These are phyloP conservation scores for Actias luna DNA, from an alignment of 2,888 invertebrate genomes.

Conservation along the genomic window DNA sequence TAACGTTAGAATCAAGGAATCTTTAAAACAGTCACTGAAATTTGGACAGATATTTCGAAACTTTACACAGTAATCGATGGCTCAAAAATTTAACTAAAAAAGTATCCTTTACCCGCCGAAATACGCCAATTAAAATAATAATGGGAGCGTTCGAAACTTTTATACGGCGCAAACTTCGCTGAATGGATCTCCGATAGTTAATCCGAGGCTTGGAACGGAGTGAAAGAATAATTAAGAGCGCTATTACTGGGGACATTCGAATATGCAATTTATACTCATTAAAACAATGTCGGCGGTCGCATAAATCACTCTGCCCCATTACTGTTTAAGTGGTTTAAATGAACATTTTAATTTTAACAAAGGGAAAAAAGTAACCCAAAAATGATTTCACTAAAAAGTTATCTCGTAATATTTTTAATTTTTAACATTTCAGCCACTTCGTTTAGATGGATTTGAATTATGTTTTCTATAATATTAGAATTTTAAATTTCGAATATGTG, in stretches of 20 bases:
- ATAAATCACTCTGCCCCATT: conserved; percentile 75
- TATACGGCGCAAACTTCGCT: background rate
- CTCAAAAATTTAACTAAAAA: background rate
- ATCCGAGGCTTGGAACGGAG: conserved; percentile 44
- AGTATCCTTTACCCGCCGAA: background rate
- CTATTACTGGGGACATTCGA: conserved; percentile 60
- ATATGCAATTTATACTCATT: conserved; percentile 77
- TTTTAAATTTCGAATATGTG: no score
- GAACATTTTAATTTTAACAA: conserved; percentile 57
- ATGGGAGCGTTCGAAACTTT: conserved; percentile 4
- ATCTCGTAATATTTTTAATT: background rate
- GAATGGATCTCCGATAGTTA: conserved; percentile 31
- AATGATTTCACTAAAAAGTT: background rate
- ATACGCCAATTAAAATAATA: conserved; percentile 8
- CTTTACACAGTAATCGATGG: background rate
- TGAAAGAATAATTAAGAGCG: conserved; percentile 65
- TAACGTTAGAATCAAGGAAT: no score
- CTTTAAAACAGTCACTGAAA: no score
- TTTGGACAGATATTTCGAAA: no score
- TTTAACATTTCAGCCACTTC: no score
- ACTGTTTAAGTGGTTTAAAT: conserved; percentile 53
- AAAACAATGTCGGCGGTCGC: conserved; percentile 65
- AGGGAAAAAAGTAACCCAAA: conserved; percentile 23
- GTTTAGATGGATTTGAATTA: no score
- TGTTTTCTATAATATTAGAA: no score